Evolutionary conservation across 2,113 vertebrate species (phyloP).

Genomic region (Struthio camelus): DNA sequence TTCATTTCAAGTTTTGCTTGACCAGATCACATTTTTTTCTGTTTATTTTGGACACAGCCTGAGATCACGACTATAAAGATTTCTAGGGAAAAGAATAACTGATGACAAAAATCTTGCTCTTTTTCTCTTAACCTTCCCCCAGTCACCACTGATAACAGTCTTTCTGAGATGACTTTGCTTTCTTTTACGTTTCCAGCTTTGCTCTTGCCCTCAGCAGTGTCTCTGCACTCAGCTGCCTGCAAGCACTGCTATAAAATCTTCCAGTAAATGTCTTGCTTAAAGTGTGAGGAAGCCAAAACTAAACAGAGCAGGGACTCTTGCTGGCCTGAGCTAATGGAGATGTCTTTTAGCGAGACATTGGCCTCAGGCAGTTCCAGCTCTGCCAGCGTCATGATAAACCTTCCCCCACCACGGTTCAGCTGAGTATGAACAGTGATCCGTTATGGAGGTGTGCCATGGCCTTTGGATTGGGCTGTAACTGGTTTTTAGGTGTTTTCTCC

Average conservation of each 20-base stretch:
- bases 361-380: conserved; percentile 36
- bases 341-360: conserved; percentile 61
- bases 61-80: background rate
- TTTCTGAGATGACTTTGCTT: background rate
- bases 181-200: conserved; percentile 31
- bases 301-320: conserved; percentile 58
- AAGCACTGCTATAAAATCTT: conserved; percentile 46
- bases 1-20: conserved; percentile 1
- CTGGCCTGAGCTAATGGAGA: conserved; percentile 53
- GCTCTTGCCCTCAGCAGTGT: background rate
- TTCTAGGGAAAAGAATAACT: background rate
- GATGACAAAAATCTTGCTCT: background rate
- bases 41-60: conserved; percentile 16
- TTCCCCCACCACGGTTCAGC: background rate
- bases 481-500: background rate
- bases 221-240: conserved; percentile 52
- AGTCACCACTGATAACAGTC: background rate
- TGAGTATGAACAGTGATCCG: background rate
- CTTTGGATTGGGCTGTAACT: background rate
- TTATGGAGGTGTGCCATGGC: background rate
- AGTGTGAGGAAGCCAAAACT: conserved; percentile 59
- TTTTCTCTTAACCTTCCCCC: background rate
- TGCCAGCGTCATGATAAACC: conserved; percentile 9
- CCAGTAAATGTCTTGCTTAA: conserved; percentile 67
- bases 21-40: background rate